Evolutionary conservation across 2,113 vertebrate species (phyloP), one percentile per base, ranked within the genome.

Genomic region (Riparia riparia): DNA sequence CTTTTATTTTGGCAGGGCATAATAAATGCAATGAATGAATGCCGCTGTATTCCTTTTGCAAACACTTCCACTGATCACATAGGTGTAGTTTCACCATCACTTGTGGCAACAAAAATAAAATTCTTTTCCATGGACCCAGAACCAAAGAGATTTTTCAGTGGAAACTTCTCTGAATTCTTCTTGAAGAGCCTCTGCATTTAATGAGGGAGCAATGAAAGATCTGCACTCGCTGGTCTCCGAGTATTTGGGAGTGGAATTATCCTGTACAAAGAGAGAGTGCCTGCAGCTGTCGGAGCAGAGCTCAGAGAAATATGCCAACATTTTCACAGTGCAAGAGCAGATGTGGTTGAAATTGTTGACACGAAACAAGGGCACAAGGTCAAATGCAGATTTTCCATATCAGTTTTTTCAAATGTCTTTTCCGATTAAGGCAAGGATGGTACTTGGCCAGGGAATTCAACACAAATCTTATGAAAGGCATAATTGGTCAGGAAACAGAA

Each of bases 291-390:
- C 86, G 4, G 94, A 96, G 95, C 63, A 81, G 49, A 83, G n/a
- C 54, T 90, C 84, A 72, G 82, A 93, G 72, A 95, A 93, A 86
- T 64, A 95, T 58, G 94, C 97, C 97, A 98, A 86, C 90, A 90
- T 92, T 97, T 97, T 98, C 96, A 96, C 92, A 96, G 93, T 95
- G 85, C 56, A 74, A 95, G 93, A 98, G 95, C 97, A 98, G 97
- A 98, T 98, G 97, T 92, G 90, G 94, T 86, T 88, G 73, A 95
- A 97, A 95, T 77, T 96, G 90, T 94, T 89, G 87, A 97, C 96
- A 96, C n/a, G 91, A 93, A 95, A 51, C 50, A 87, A 86, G 86
- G 93, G 97, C 95, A 86, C 34, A 14, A 88, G 97, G 97, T 98
- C 97, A 98, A 97, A 95, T 63, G 76, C 63, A 84, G 79, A 97